These are phyloP conservation scores for Pituophis catenifer DNA, from an alignment of 2,113 vertebrate genomes.

Conservation along the genomic window DNA sequence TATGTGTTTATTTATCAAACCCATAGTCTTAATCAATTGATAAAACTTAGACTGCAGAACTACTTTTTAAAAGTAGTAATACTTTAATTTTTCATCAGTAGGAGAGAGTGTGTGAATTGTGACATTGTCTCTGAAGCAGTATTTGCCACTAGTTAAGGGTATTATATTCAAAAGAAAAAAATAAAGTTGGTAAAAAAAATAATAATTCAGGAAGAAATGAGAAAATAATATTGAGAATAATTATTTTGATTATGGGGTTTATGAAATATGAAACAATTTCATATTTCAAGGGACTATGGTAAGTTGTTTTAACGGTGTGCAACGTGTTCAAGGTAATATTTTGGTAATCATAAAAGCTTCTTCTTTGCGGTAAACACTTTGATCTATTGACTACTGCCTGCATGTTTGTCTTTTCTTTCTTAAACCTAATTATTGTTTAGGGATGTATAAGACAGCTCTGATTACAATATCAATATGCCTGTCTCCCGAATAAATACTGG, in stretches of 20 bases:
- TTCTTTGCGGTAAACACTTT: constrained; percentile 37
- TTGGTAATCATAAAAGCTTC: constrained; percentile 42
- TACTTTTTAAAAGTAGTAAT: not conserved
- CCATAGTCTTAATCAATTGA: not conserved
- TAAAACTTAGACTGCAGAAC: not conserved
- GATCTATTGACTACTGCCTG: constrained; percentile 37
- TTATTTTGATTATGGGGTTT: not conserved
- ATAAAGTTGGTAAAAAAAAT: not conserved
- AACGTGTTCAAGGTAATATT: constrained; percentile 39
- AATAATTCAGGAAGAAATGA: not conserved
- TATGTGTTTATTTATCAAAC: not conserved
- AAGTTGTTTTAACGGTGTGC: constrained; percentile 25
- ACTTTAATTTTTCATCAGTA: not conserved
- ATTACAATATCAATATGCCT: constrained; percentile 44
- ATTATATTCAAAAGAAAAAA: not conserved
- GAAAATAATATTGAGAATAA: not conserved
- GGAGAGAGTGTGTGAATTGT: not conserved
- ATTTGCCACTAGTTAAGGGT: not conserved
- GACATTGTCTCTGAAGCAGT: not conserved
- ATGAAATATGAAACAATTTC: not conserved
- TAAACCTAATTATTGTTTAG: constrained; percentile 48
- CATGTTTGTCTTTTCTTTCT: constrained; percentile 22
- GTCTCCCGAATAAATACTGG: constrained; percentile 54
- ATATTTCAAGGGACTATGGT: not conserved
- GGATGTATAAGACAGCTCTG: constrained; percentile 52